phyloP scores from a whole-genome alignment of 2,797 vertebrate species.

The Danio jaintianensis region DNA sequence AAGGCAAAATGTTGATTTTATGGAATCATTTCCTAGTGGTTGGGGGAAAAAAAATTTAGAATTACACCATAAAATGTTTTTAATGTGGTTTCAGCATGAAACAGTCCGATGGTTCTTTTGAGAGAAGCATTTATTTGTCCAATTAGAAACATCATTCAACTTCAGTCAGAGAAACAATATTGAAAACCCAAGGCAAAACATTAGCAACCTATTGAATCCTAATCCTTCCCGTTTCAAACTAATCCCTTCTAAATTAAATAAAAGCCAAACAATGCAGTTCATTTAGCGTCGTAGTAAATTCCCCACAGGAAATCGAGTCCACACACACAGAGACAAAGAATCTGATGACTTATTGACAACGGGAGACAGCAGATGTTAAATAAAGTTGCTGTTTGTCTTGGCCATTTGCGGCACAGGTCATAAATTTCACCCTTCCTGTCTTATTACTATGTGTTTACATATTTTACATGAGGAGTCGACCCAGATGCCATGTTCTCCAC shows the following conservation, averaged over 20 bases:
- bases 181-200: slow-evolving; percentile 53
- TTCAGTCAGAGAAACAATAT: slow-evolving; percentile 63
- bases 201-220: slow-evolving; percentile 49
- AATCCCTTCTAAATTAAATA: slow-evolving; percentile 68
- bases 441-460: slow-evolving; percentile 55
- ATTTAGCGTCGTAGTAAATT: slow-evolving; percentile 57
- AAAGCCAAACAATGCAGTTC: slow-evolving; percentile 60
- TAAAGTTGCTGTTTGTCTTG: slow-evolving; percentile 56
- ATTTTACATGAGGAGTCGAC: slow-evolving; percentile 58
- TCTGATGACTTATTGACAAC: slow-evolving; percentile 64
- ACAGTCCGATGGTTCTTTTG: slow-evolving; percentile 10
- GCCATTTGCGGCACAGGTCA: slow-evolving; percentile 47
- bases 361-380: slow-evolving; percentile 56
- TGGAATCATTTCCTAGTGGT: slow-evolving; percentile 13
- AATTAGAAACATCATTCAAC: slow-evolving; percentile 69
- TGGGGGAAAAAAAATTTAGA: neutral
- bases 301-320: slow-evolving; percentile 51
- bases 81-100: slow-evolving; percentile 26
- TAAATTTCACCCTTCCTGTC: slow-evolving; percentile 29
- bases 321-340: slow-evolving; percentile 50
- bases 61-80: slow-evolving; percentile 14
- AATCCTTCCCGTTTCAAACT: slow-evolving; percentile 57
- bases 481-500: slow-evolving; percentile 33
- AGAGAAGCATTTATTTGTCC: slow-evolving; percentile 67
- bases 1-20: slow-evolving; percentile 12